Percentiles rank a stretch among this genome's conserved stretches.
Evolutionary conservation across 1,140 invertebrate species (phyloP).

Genomic region (Semibalanus balanoides): DNA sequence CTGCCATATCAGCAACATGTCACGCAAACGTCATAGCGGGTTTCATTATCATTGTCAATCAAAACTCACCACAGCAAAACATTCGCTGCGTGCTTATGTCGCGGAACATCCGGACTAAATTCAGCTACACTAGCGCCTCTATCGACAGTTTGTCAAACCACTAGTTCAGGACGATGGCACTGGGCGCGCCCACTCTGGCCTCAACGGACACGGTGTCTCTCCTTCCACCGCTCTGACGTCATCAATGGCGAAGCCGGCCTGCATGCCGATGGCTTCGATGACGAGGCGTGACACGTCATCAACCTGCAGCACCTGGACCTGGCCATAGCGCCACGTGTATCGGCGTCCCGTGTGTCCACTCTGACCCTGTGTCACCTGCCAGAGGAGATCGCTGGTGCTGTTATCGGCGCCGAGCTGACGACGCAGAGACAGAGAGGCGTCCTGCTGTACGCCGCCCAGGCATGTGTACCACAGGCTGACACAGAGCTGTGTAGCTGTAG

Average conservation of each 20-base stretch:
- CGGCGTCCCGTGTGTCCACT: background rate
- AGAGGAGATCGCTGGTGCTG: background rate
- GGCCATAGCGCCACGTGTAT: background rate
- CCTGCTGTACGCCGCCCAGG: background rate
- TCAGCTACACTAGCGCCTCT: too few relatives aligned
- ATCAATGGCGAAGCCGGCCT: slow-evolving; percentile 3
- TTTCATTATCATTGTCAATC: too few relatives aligned
- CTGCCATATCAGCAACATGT: too few relatives aligned
- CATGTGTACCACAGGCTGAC: background rate
- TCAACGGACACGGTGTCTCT: background rate
- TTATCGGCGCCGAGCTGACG: background rate
- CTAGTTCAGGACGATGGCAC: background rate
- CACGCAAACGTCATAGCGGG: too few relatives aligned
- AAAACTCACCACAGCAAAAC: too few relatives aligned
- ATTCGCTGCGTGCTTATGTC: too few relatives aligned
- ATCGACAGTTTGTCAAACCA: background rate
- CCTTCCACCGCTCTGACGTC: background rate
- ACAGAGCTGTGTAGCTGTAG: background rate
- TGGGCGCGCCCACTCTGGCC: background rate
- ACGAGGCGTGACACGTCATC: background rate
- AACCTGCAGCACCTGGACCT: background rate
- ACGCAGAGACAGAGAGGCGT: background rate
- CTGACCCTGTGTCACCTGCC: background rate
- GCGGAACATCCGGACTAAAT: too few relatives aligned
- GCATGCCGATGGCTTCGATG: slow-evolving; percentile 3